Evolutionary conservation across 2,888 invertebrate genomes (phyloP), one percentile per base, ranked within the genome.

Genomic region (Stenichneumon culpator): DNA sequence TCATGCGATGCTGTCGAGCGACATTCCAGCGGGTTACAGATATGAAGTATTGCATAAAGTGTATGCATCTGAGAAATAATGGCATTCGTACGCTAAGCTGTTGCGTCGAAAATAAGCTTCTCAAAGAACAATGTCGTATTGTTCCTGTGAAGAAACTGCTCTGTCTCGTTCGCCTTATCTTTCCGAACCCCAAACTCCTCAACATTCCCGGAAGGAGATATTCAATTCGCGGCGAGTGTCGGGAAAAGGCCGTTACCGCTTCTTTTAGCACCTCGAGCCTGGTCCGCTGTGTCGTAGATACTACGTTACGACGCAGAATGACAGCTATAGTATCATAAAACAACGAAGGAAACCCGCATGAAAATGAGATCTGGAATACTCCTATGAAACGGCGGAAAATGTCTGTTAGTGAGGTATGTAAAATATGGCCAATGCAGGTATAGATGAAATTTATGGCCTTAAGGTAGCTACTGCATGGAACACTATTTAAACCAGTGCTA

Each of bases 331-430:
- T 70, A 36, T 22, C 25, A 32, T 52, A 65, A 68, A 19, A 57
- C 6, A 19, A 54, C 68, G 63, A 78, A 60, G 22, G 16, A 54
- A 82, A 57, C 78, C 50, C 47, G 14, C 36, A 36, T 68, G 60
- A 68, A 73, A 72, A 82, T 36, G 69, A 73, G 50, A 68, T 69
- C 72, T 74, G 60, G 50, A 83, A 79, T 68, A 73, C 0, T 32
- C 63, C 52, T 60, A 74, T 39, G 68, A 74, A 79, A 83, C 54
- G 73, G 73, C 63, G 73, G 65, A 60, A 83, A 79, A 73, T 74
- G 44, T 77, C 75, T 82, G 44, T 69, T 63, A 47, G 69, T 70
- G 44, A 70, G 77, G 54, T 72, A 70, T 72, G 11, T 77, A 67
- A 77, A 82, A 47, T 54, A 72, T 32, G 67, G 67, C 70, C 32